Conservation (phyloP, 1,140 invertebrate species). For the Colletes latitarsis region DNA sequence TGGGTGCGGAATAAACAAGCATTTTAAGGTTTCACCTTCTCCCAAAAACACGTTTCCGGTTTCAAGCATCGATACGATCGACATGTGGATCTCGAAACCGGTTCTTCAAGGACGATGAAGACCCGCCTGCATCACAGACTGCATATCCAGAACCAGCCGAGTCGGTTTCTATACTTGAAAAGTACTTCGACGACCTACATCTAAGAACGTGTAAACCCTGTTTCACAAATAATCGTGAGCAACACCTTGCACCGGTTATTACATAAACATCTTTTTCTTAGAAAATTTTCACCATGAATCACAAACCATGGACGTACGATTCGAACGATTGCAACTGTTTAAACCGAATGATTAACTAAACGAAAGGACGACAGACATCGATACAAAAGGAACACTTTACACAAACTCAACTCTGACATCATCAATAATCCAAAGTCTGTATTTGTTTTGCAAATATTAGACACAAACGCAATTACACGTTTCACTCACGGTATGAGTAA, state of each 20-base stretch:
- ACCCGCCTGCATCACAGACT: constrained; percentile 9
- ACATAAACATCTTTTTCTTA: neutral
- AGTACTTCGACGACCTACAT: constrained; percentile 12
- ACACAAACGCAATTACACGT: too few relatives aligned
- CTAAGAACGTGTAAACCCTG: neutral
- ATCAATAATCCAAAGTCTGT: too few relatives aligned
- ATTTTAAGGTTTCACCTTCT: constrained; percentile 8
- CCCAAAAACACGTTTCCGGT: constrained; percentile 49
- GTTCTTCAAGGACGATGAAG: constrained; percentile 55
- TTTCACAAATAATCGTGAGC: neutral
- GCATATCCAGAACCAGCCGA: neutral
- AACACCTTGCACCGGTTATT: neutral
- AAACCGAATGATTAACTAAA: too few relatives aligned
- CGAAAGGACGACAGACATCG: too few relatives aligned
- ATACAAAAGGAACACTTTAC: too few relatives aligned
- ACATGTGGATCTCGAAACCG: constrained; percentile 50
- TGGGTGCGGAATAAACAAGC: neutral
- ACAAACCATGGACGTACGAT: neutral
- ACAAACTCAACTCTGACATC: too few relatives aligned
- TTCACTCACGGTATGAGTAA: too few relatives aligned
- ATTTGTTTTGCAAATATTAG: too few relatives aligned
- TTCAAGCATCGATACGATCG: constrained; percentile 39
- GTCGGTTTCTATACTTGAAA: neutral
- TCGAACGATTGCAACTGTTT: neutral
- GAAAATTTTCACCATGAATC: neutral